Evolutionary conservation across 1,140 invertebrate genomes (phyloP).

Genomic region (Calliphora vicina): DNA sequence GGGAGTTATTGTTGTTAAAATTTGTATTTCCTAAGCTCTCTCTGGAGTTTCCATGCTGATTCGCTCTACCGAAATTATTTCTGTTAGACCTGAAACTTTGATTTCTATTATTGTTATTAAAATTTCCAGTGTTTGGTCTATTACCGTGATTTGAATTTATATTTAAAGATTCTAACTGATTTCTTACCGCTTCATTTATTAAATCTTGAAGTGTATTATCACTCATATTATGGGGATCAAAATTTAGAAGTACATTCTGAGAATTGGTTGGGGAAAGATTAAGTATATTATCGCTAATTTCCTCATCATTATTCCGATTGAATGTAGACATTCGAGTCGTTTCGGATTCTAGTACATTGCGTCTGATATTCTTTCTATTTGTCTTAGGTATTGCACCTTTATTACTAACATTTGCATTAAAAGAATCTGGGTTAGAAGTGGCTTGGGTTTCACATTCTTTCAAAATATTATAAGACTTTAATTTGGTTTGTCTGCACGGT

Average conservation of each 20-base stretch:
- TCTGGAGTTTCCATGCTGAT: background rate
- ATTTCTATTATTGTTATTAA: background rate
- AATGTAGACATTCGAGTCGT: background rate
- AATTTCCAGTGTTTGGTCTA: background rate
- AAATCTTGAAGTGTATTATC: background rate
- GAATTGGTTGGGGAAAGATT: background rate
- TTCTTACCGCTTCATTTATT: background rate
- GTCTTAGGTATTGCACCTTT: background rate
- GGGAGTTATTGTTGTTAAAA: no score
- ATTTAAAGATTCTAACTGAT: background rate
- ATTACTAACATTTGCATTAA: background rate
- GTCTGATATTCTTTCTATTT: background rate
- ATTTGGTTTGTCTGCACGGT: background rate
- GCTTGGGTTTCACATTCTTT: background rate
- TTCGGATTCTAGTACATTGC: background rate
- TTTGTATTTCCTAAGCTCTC: no score
- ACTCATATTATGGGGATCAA: background rate
- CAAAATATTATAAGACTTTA: background rate
- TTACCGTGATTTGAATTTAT: background rate
- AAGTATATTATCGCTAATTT: background rate
- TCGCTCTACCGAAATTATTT: background rate
- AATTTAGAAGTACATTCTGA: background rate
- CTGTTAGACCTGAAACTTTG: background rate
- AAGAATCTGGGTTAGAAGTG: background rate
- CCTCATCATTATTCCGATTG: background rate